These are phyloP conservation scores for Hypomecis atomaria DNA, from an alignment of 2,888 invertebrate genomes.

Conservation along the genomic window DNA sequence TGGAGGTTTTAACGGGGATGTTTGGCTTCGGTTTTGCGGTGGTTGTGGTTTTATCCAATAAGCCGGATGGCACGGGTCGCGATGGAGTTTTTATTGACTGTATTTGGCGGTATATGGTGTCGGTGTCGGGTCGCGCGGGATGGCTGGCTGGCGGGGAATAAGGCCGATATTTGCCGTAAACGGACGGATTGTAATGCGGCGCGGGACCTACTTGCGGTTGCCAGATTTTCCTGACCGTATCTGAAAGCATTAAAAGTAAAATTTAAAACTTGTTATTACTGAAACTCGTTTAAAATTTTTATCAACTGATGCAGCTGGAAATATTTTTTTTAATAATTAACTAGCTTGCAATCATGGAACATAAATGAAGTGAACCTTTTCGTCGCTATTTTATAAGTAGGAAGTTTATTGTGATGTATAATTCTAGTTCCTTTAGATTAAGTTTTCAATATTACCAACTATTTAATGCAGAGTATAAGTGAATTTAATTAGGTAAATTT, in stretches of 20 bases:
- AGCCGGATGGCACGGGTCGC: slow-evolving; percentile 60
- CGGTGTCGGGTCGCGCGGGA: slow-evolving; percentile 55
- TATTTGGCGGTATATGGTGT: slow-evolving; percentile 69
- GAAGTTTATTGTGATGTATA: no score
- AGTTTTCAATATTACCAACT: no score
- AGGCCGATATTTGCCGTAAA: slow-evolving; percentile 65
- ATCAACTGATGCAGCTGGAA: no score
- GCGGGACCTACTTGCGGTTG: slow-evolving; percentile 56
- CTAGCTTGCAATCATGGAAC: no score
- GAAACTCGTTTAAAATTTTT: no score
- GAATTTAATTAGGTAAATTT: no score
- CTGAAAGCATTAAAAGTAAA: slow-evolving; percentile 50
- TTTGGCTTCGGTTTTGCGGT: slow-evolving; percentile 58
- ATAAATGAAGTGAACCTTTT: no score
- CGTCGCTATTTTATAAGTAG: no score
- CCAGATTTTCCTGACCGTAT: slow-evolving; percentile 65
- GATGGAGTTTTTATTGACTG: slow-evolving; percentile 72
- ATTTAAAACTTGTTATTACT: no score
- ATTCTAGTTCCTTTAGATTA: no score
- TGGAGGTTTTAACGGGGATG: slow-evolving; percentile 81
- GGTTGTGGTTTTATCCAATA: slow-evolving; percentile 65
- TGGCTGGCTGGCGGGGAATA: slow-evolving; percentile 52
- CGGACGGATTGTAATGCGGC: slow-evolving; percentile 56
- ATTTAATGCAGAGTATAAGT: no score
- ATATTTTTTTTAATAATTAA: no score